Base-by-base conservation (phyloP, 23 tunicate species). In the Ciona savignyi region DNA sequence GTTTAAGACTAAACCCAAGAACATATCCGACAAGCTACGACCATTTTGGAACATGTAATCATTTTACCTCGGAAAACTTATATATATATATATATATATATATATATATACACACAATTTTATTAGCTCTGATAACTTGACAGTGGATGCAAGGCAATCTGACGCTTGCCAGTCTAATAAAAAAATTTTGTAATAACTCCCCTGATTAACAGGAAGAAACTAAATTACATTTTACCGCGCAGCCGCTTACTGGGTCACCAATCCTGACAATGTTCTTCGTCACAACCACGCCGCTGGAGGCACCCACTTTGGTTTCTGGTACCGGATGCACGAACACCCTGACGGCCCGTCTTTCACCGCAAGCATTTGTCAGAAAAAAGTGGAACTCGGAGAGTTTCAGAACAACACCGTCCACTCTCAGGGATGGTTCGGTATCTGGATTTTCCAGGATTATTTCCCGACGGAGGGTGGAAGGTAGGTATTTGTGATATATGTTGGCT, bases 361-460 rank as follows among this genome's bases (percentile, higher is more conserved):
- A 2, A 83, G 48, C 29, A 51, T 87, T 4, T 94, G 99, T 60
- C 95, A 77, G 32, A 87, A 83, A 35, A 79, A 78, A 0, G 90
- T 77, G 19, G 96, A 93, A 62, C 66, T 94, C 28, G 83, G 83
- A 4, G 33, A 49, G 27, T 94, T 94, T 67, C 35, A 30, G 33
- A 88, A 95, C 82, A 95, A 95, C 88, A 95, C 99, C 1, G 96
- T 81, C 22, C 99, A 95, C 71, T 83, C 96, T 25, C 85, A 83
- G 66, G 99, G 99, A 29, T 89, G 95, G 95, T 95, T 79, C 69
- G 99, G 99, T 70, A 56, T 95, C 27, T 95, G 99, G 99, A 83
- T 95, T 22, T 95, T 95, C 79, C 78, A 85, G 66, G 49, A 79
- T 9, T 77, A 87, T 64, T 23, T 63, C 24, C 82, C 84, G 22